Evolutionary conservation across 2,797 vertebrate species (phyloP).

Genomic region (Argya squamiceps): DNA sequence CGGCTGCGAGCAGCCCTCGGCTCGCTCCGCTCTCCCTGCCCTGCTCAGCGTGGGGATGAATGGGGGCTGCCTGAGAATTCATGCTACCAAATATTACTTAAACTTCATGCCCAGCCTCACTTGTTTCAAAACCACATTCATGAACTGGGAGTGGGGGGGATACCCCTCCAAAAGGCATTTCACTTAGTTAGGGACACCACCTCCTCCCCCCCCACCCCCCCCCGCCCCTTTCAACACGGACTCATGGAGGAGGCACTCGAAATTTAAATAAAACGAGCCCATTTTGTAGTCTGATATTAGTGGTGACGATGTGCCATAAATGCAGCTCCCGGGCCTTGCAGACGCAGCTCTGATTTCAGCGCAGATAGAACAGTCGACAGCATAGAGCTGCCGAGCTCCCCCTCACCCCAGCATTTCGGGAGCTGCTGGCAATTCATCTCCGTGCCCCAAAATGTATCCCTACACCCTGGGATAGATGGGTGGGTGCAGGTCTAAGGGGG

Average conservation of each 20-base stretch:
- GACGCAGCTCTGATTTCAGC: neutral
- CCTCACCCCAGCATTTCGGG: neutral
- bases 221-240: neutral
- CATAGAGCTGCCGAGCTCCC: neutral
- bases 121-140: constrained; percentile 12
- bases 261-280: constrained; percentile 37
- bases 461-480: neutral
- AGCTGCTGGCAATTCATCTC: neutral
- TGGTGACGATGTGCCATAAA: neutral
- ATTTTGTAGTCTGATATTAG: constrained; percentile 12
- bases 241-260: neutral
- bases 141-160: fast-evolving
- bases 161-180: neutral
- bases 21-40: constrained; percentile 72
- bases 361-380: neutral
- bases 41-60: constrained; percentile 59
- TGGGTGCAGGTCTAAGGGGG: fast-evolving
- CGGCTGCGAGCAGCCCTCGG: constrained; percentile 18
- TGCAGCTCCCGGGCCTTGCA: neutral
- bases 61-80: neutral
- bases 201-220: neutral
- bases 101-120: constrained; percentile 37
- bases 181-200: neutral
- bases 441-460: neutral
- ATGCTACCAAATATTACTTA: constrained; percentile 39